A percentile compares a stretch with the other conserved stretches of the same genome.
Evolutionary conservation across 1,140 invertebrate genomes (phyloP).

Genomic region (Drosophila tristis): DNA sequence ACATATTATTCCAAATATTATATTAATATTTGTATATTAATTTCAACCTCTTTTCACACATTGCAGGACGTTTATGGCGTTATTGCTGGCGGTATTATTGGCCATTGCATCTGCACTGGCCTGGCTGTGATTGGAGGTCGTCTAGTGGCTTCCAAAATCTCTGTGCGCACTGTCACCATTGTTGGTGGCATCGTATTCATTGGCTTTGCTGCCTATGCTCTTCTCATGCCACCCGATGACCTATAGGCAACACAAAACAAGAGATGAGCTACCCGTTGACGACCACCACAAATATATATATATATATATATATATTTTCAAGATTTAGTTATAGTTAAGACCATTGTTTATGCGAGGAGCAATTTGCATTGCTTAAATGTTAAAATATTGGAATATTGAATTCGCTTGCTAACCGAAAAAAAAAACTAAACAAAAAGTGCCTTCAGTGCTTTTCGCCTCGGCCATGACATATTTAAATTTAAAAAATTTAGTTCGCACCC

Average conservation of each 20-base stretch:
- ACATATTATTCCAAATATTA: background rate
- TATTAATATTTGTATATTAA: background rate
- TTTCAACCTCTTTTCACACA: too few relatives aligned
- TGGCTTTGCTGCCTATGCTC: conserved; percentile 78
- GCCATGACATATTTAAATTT: conserved; percentile 62
- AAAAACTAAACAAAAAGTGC: conserved; percentile 45
- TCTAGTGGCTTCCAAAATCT: conserved; percentile 98
- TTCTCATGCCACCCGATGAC: conserved; percentile 76
- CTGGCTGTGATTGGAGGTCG: conserved; percentile 98
- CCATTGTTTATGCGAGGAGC: conserved; percentile 49
- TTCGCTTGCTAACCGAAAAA: conserved; percentile 27
- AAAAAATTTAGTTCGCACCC: conserved; percentile 42
- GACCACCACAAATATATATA: conserved; percentile 30
- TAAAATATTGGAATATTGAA: conserved; percentile 1
- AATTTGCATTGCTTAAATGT: conserved; percentile 21
- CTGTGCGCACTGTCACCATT: conserved; percentile 86
- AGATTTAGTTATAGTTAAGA: conserved; percentile 50
- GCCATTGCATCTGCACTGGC: conserved; percentile 97
- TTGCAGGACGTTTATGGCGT: conserved; percentile 95
- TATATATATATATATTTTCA: conserved; percentile 32
- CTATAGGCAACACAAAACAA: conserved; percentile 46
- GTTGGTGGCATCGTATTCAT: conserved; percentile 84
- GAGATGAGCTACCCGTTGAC: conserved; percentile 48
- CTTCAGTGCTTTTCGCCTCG: conserved; percentile 67
- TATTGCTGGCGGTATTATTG: conserved; percentile 95